Base-by-base conservation (phyloP, 2,888 invertebrate genomes). In the Dryococelus australis region DNA sequence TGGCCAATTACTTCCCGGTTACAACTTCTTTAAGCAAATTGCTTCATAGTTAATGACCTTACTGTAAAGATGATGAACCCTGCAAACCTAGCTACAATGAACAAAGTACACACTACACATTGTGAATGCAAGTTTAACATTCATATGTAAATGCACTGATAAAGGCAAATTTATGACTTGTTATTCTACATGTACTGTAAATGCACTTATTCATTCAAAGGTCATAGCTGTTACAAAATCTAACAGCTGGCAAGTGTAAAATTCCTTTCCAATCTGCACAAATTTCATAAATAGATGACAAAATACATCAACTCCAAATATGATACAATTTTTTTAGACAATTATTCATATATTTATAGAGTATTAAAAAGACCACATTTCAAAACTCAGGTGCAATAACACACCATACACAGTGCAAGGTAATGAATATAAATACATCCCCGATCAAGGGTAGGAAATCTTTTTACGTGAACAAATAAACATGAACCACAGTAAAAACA, bases 351-450 rank as follows among this genome's bases (percentile, higher is more conserved):
- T 47, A 65, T 65, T n/a, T 12, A 65, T 65, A 65, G n/a, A 65
- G 65, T 65, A n/a, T 65, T n/a, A 65, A n/a, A 65, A 65, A 10
- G 65, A 65, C 20, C 65, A 65, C n/a, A 9, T 10, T 65, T 65
- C 1, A 65, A 65, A 24, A 65, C n/a, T 65, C 65, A 24, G 65
- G 65, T 65, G 65, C n/a, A 20, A 65, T 65, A 65, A 65, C 65
- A 65, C n/a, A 65, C 65, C n/a, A n/a, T 24, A 65, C 65, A 65
- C 65, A n/a, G 65, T 65, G 65, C 65, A 65, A 65, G 65, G 65
- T 65, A 5, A 65, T 24, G 16, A 65, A 47, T 47, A 16, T 47
- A 47, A 47, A 47, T 47, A 47, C 47, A 47, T 47, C 47, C 47
- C 16, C 16, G 47, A 47, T 47, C 47, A 47, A 13, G 10, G 47